Percentiles rank a stretch among this genome's conserved stretches.
Evolutionary conservation across 1,140 invertebrate species (phyloP).

Genomic region (Melanaphis sacchari): DNA sequence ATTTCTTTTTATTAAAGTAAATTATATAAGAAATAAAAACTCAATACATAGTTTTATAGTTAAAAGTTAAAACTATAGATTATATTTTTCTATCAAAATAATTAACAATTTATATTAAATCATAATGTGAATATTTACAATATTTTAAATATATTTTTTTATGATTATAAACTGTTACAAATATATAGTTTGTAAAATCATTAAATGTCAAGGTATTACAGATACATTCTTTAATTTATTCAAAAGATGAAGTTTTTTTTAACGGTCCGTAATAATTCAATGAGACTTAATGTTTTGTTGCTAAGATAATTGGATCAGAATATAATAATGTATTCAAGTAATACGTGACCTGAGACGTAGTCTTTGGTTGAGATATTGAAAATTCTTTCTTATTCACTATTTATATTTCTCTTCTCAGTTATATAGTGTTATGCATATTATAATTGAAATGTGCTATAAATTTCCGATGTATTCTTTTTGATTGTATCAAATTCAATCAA

Average conservation of each 20-base stretch:
- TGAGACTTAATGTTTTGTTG: background rate
- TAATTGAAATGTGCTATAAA: background rate
- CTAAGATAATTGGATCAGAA: background rate
- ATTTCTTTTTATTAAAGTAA: no score
- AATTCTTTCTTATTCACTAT: background rate
- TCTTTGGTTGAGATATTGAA: background rate
- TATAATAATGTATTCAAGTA: background rate
- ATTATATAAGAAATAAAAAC: no score
- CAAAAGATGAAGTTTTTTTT: background rate
- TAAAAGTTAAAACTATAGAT: background rate
- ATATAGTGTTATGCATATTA: background rate
- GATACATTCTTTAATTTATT: conserved; percentile 3
- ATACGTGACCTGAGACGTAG: background rate
- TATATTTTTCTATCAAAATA: background rate
- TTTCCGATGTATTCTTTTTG: background rate
- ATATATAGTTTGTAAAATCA: conserved; percentile 1
- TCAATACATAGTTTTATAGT: no score
- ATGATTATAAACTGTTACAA: background rate
- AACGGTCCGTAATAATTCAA: conserved; percentile 4
- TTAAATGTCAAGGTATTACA: background rate
- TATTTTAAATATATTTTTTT: background rate
- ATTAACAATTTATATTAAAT: background rate
- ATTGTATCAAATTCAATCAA: background rate
- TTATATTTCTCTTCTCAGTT: background rate
- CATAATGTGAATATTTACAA: background rate